Percentiles rank a stretch among this genome's conserved stretches.
These are phyloP conservation scores for Andrena minutula DNA, from an alignment of 2,888 invertebrate species.

Conservation along the genomic window DNA sequence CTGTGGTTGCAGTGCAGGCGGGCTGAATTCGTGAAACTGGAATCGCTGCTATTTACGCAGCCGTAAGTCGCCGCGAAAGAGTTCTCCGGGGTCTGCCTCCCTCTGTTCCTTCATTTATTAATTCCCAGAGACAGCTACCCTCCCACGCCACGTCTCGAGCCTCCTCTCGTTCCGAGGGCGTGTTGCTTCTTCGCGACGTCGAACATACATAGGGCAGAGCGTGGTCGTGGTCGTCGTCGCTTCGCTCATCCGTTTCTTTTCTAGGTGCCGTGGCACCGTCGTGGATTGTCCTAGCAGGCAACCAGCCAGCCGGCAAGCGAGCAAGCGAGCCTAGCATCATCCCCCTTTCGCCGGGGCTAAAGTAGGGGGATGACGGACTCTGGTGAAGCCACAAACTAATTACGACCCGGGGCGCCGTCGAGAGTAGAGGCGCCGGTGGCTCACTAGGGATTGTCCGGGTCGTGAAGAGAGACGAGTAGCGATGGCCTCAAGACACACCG, in stretches of 20 bases:
- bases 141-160: slow-evolving; percentile 33
- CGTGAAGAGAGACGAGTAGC: slow-evolving; percentile 42
- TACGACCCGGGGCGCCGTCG: slow-evolving; percentile 79
- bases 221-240: slow-evolving; percentile 36
- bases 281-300: slow-evolving; percentile 58
- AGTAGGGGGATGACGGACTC: slow-evolving; percentile 75
- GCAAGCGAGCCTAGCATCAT: slow-evolving; percentile 40
- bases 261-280: slow-evolving; percentile 26
- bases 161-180: slow-evolving; percentile 16
- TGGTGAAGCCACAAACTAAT: slow-evolving; percentile 80
- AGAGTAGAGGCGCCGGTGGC: slow-evolving; percentile 75
- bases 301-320: slow-evolving; percentile 55
- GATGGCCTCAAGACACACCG: slow-evolving; percentile 6
- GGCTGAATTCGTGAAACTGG: neutral
- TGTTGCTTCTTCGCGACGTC: slow-evolving; percentile 43
- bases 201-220: slow-evolving; percentile 29
- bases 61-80: neutral
- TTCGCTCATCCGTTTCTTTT: slow-evolving; percentile 56
- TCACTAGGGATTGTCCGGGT: slow-evolving; percentile 58
- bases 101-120: slow-evolving; percentile 54
- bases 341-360: slow-evolving; percentile 52
- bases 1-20: neutral
- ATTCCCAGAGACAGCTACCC: slow-evolving; percentile 48
- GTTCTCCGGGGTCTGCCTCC: neutral
- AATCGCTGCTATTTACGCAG: slow-evolving; percentile 31